A percentile compares a stretch with the other conserved stretches of the same genome.
phyloP scores from a whole-genome alignment of 2,888 invertebrate genomes.

The Cyclophora punctaria region DNA sequence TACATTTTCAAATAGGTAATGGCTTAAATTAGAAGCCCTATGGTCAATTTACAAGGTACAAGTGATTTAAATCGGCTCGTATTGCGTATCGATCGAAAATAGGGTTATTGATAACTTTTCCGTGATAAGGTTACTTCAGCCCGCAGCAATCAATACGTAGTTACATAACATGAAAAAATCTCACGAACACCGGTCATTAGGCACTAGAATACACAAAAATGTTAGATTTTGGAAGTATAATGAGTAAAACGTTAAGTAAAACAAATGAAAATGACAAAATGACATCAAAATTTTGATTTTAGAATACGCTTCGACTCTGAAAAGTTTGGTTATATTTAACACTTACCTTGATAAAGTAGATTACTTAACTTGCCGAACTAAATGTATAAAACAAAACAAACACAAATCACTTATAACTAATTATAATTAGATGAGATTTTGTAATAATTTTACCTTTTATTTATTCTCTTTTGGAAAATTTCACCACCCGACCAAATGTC shows the following conservation, averaged over 20 bases:
- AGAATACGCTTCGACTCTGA: slow-evolving; percentile 1
- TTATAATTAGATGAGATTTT: neutral
- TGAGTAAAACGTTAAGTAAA: slow-evolving; percentile 2
- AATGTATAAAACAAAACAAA: slow-evolving; percentile 3
- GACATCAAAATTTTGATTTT: slow-evolving; percentile 7
- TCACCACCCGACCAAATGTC: slow-evolving; percentile 6
- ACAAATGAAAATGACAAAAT: slow-evolving; percentile 9
- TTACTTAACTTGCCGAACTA: neutral
- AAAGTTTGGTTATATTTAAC: slow-evolving; percentile 17
- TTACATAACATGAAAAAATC: slow-evolving; percentile 45
- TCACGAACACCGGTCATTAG: neutral
- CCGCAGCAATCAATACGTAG: slow-evolving; percentile 34
- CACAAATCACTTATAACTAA: slow-evolving; percentile 2
- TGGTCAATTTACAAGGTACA: no score
- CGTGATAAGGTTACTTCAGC: slow-evolving; percentile 29
- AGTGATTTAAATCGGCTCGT: no score
- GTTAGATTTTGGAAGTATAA: no score
- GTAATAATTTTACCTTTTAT: slow-evolving; percentile 6
- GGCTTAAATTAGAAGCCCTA: no score
- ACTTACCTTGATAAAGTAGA: slow-evolving; percentile 9
- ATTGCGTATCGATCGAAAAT: neutral
- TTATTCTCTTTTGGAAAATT: slow-evolving; percentile 5
- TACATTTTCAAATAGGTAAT: no score
- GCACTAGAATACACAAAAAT: no score
- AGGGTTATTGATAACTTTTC: slow-evolving; percentile 8